These are phyloP conservation scores for Carterocephalus palaemon DNA, from an alignment of 2,888 invertebrate genomes.

Conservation along the genomic window DNA sequence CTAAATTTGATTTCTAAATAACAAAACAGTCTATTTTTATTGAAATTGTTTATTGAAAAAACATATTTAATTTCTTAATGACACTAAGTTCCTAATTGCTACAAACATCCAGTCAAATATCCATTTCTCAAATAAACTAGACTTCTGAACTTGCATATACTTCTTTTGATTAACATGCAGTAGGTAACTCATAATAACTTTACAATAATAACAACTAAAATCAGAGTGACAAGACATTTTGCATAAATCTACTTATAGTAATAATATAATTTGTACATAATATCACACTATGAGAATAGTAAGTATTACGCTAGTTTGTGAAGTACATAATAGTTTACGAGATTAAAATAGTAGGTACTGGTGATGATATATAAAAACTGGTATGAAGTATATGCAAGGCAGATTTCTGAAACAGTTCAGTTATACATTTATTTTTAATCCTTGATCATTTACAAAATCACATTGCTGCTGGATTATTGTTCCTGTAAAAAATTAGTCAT, in stretches of 20 bases:
- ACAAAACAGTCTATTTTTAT: constrained; percentile 38
- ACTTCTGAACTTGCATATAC: constrained; percentile 72
- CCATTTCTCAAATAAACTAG: constrained; percentile 54
- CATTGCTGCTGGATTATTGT: constrained; percentile 19
- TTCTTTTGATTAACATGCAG: constrained; percentile 39
- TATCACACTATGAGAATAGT: constrained; percentile 65
- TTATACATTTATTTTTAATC: constrained; percentile 40
- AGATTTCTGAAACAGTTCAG: constrained; percentile 43
- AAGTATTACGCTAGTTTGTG: constrained; percentile 39
- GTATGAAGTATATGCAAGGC: constrained; percentile 72
- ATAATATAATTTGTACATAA: constrained; percentile 64
- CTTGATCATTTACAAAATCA: constrained; percentile 51
- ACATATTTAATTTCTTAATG: constrained; percentile 63
- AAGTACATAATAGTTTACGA: constrained; percentile 7
- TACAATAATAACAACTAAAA: constrained; percentile 26
- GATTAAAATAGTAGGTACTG: constrained; percentile 10
- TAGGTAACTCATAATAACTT: constrained; percentile 41
- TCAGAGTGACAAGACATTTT: constrained; percentile 23
- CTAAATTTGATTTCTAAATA: too few relatives aligned
- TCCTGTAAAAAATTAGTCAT: constrained; percentile 17
- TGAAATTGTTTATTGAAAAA: constrained; percentile 73
- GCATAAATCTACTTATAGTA: constrained; percentile 15
- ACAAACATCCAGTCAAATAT: constrained; percentile 54
- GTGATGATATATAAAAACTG: too few relatives aligned
- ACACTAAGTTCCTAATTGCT: constrained; percentile 60